These are phyloP conservation scores for Oryzias curvinotus DNA, from an alignment of 2,113 vertebrate genomes.

Conservation along the genomic window DNA sequence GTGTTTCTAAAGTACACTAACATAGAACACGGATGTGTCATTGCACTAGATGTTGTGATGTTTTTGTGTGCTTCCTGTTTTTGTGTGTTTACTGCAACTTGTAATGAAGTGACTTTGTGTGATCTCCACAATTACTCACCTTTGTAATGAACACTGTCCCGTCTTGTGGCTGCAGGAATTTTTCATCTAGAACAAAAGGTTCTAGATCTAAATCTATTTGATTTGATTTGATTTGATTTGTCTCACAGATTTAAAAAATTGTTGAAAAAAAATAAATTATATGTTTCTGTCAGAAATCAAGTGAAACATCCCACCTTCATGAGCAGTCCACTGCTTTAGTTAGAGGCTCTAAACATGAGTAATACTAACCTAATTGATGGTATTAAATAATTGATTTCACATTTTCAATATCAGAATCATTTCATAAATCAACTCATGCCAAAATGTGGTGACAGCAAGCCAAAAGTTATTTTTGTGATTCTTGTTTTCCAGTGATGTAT, in stretches of 20 bases:
- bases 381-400: too few relatives aligned
- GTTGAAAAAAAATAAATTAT: too few relatives aligned
- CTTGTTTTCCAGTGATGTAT: background rate
- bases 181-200: too few relatives aligned
- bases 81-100: slow-evolving; percentile 29
- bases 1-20: slow-evolving; percentile 2
- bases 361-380: background rate
- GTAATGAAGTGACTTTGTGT: slow-evolving; percentile 10
- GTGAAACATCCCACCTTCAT: background rate
- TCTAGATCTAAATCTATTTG: too few relatives aligned
- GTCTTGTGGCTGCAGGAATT: too few relatives aligned
- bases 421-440: too few relatives aligned
- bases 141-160: background rate
- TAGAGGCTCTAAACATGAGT: background rate
- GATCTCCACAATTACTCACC: background rate
- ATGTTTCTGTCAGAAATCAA: background rate
- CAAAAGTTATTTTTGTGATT: slow-evolving; percentile 6
- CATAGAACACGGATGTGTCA: slow-evolving; percentile 2
- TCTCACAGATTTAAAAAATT: too few relatives aligned
- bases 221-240: too few relatives aligned
- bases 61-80: slow-evolving; percentile 6
- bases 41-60: slow-evolving; percentile 20
- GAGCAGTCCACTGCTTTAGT: too few relatives aligned
- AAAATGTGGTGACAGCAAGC: background rate
- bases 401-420: too few relatives aligned